Evolutionary conservation across 2,888 invertebrate species (phyloP), one percentile per base, ranked within the genome.

Genomic region (Melanargia galathea): DNA sequence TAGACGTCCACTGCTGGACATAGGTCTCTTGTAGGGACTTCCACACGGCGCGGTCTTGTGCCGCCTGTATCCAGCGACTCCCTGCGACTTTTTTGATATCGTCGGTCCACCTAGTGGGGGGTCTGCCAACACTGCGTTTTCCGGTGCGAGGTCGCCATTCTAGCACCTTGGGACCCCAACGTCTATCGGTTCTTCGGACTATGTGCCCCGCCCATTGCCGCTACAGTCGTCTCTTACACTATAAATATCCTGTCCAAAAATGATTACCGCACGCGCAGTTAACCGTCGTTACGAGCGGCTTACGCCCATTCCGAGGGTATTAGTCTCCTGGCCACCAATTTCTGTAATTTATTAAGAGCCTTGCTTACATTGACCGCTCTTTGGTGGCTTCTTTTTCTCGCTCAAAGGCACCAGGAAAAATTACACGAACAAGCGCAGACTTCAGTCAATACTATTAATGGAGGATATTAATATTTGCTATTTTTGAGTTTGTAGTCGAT

Each of bases 271-370:
- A 82, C 80, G 84, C 82, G 79, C 84, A 85, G 87, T 90, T 90
- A 87, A 81, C 83, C 80, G 74, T 74, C 84, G 84, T 86, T 88
- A 88, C 76, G 88, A 78, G 78, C 86, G 81, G 89, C 87, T 87
- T 88, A 90, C 84, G 81, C 80, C 86, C 90, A 87, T 87, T 90
- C 87, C 87, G 83, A 77, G 79, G 82, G 88, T 84, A 90, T 91
- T 90, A 90, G 87, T 87, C 84, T 81, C 78, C 74, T 83, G 76
- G 81, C 81, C 85, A 83, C 84, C 87, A 86, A 90, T 90, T 90
- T 85, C 79, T 83, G 87, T 90, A 88, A 90, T 90, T 90, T 90
- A 90, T 89, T 90, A 90, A 90, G 82, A 87, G 86, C 81, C 82
- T 84, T 81, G 81, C 79, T 83, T 82, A 83, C 69, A 65, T 79